A percentile compares a stretch with the other conserved stretches of the same genome.
Evolutionary conservation across 2,888 invertebrate species (phyloP).

Genomic region (Athalia rosae): DNA sequence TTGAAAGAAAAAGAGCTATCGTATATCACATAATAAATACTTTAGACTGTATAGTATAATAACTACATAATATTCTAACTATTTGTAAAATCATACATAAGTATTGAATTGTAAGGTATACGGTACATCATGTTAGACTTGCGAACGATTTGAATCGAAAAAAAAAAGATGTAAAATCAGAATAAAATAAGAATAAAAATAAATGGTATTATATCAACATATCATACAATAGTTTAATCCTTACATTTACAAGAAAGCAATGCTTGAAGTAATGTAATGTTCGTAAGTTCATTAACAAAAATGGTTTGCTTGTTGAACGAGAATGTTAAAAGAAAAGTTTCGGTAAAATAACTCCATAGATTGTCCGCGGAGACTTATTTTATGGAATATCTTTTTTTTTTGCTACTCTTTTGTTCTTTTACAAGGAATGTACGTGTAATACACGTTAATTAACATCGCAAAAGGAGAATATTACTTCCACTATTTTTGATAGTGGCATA

Average conservation of each 20-base stretch:
- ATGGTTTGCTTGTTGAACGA: not conserved
- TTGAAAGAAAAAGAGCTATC: conserved; percentile 62
- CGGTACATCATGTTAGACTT: conserved; percentile 17
- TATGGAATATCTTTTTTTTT: not conserved
- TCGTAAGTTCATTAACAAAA: not conserved
- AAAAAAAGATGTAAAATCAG: not conserved
- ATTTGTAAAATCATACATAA: conserved; percentile 31
- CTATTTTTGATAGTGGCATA: not conserved
- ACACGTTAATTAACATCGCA: conserved; percentile 5
- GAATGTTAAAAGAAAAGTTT: not conserved
- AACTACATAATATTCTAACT: conserved; percentile 51
- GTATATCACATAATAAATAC: conserved; percentile 64
- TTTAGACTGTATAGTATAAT: conserved; percentile 44
- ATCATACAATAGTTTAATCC: conserved; percentile 30
- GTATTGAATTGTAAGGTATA: not conserved
- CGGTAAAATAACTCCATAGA: not conserved
- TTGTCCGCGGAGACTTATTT: not conserved
- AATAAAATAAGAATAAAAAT: conserved; percentile 8
- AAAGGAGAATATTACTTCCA: conserved; percentile 16
- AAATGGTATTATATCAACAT: conserved; percentile 29
- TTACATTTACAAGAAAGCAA: conserved; percentile 8
- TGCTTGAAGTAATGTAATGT: conserved; percentile 7
- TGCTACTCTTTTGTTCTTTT: conserved; percentile 22
- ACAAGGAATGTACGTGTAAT: conserved; percentile 35
- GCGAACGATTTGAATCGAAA: conserved; percentile 16